phyloP scores from a whole-genome alignment of 1,140 invertebrate species.

The Acarapis woodi region DNA sequence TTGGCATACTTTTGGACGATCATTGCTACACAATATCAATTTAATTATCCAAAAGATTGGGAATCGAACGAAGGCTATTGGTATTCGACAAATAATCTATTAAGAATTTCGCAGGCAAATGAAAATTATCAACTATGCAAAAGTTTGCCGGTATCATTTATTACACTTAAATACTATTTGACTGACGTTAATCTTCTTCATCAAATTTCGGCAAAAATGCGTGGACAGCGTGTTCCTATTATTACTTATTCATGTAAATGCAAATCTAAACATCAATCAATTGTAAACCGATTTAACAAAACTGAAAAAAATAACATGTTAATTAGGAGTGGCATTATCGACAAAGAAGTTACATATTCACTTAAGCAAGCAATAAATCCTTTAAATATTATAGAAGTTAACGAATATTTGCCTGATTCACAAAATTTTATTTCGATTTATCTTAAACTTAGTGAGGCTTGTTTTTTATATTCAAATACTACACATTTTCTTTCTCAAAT shows the following conservation, averaged over 20 bases:
- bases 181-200: conserved; percentile 5
- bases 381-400: conserved; percentile 3
- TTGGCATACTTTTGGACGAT: background rate
- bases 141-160: conserved; percentile 5
- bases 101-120: conserved; percentile 8
- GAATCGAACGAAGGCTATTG: conserved; percentile 6
- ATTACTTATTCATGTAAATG: conserved; percentile 4
- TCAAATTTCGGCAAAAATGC: background rate
- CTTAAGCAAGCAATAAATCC: conserved; percentile 5
- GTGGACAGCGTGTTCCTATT: conserved; percentile 8
- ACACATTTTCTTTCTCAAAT: conserved; percentile 7
- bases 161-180: conserved; percentile 4
- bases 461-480: background rate
- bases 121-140: conserved; percentile 7
- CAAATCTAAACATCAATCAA: background rate
- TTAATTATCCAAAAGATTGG: conserved; percentile 7
- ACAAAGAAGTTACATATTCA: background rate
- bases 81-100: background rate
- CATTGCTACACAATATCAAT: background rate
- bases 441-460: conserved; percentile 5
- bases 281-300: no score
- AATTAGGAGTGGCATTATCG: conserved; percentile 3
- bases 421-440: conserved; percentile 2
- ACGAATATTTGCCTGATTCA: background rate
- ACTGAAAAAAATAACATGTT: conserved; percentile 3